Conservation (phyloP, 2,797 vertebrate genomes). For the Manis javanica region DNA sequence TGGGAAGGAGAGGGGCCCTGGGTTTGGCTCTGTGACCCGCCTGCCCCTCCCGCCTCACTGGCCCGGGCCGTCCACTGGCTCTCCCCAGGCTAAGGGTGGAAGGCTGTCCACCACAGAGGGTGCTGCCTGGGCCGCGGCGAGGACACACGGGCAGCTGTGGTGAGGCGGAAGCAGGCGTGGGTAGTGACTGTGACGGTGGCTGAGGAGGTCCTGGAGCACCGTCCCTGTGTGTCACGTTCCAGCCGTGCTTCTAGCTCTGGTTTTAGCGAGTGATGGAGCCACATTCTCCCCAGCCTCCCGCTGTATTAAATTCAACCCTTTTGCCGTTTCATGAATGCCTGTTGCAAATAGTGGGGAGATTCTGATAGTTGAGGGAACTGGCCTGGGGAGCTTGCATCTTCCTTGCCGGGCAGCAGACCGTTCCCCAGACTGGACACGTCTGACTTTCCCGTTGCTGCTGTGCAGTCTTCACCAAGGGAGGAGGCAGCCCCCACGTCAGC, state of each 20-base stretch:
- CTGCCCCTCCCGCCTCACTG: fast-evolving
- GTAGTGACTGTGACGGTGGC: neutral
- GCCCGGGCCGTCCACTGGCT: no score
- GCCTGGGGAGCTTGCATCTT: neutral
- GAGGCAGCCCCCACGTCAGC: fast-evolving
- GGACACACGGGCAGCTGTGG: neutral
- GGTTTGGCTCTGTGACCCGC: neutral
- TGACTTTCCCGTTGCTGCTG: no score
- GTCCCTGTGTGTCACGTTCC: no score
- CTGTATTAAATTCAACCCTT: fast-evolving
- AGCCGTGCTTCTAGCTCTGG: neutral
- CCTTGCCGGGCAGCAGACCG: neutral
- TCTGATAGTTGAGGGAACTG: fast-evolving
- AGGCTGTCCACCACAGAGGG: no score
- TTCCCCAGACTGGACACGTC: neutral
- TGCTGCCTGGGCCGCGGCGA: neutral
- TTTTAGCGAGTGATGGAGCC: neutral
- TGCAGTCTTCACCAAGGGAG: no score
- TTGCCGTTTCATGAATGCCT: neutral
- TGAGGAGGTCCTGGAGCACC: neutral
- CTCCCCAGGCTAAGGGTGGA: no score
- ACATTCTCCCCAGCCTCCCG: neutral
- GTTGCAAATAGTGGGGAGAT: fast-evolving
- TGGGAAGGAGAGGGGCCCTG: neutral
- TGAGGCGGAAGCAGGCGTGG: neutral